phyloP scores from a whole-genome alignment of 2,888 invertebrate genomes.

The Nymphalis urticae region DNA sequence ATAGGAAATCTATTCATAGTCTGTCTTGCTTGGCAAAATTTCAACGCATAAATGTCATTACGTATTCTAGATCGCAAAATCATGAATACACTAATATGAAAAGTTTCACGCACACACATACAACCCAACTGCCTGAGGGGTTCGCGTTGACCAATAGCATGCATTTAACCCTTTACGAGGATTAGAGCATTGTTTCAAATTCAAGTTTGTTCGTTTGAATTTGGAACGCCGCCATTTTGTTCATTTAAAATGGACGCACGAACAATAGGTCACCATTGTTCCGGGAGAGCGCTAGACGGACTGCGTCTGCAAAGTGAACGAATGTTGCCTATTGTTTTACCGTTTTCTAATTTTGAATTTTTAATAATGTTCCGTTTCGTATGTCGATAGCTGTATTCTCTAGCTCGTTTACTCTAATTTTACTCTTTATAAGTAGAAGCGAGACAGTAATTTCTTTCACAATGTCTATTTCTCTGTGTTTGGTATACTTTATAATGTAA shows the following conservation, averaged over 20 bases:
- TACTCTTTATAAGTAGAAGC: background rate
- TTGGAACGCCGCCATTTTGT: constrained; percentile 74
- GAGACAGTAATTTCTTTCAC: constrained; percentile 9
- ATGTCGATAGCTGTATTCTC: constrained; percentile 41
- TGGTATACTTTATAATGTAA: background rate
- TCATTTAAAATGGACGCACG: constrained; percentile 80
- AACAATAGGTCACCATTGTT: constrained; percentile 76
- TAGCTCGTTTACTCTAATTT: constrained; percentile 31
- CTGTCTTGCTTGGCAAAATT: background rate
- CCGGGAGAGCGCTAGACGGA: constrained; percentile 60
- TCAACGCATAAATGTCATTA: constrained; percentile 5
- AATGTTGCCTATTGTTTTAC: constrained; percentile 71
- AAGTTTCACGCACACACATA: constrained; percentile 46
- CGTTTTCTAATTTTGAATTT: constrained; percentile 69
- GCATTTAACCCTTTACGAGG: constrained; percentile 76
- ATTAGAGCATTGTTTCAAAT: constrained; percentile 79
- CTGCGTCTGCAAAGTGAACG: constrained; percentile 60
- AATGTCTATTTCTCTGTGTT: background rate
- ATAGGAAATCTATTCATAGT: no score
- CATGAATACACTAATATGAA: constrained; percentile 17
- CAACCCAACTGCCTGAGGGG: constrained; percentile 51
- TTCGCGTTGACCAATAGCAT: constrained; percentile 75
- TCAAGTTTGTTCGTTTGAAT: constrained; percentile 60
- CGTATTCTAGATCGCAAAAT: constrained; percentile 13
- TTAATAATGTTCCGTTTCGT: constrained; percentile 47